phyloP scores from a whole-genome alignment of 2,888 invertebrate genomes.

The Helleia helle region DNA sequence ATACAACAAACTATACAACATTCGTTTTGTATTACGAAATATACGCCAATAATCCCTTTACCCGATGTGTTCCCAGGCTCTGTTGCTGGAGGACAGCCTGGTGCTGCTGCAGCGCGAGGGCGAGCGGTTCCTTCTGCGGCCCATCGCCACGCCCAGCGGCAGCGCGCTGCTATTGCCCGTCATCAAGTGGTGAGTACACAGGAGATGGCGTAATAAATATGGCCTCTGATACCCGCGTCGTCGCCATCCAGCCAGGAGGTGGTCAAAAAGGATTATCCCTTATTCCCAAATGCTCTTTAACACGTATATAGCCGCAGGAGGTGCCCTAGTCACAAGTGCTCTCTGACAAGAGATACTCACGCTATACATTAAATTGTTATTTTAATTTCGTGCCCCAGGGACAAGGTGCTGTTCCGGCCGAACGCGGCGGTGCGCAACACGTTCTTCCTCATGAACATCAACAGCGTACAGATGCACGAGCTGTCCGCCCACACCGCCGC shows the following conservation, averaged over 20 bases:
- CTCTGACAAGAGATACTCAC: too few species aligned
- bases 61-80: slow-evolving; percentile 39
- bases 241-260: too few species aligned
- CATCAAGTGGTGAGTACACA: slow-evolving; percentile 52
- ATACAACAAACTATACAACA: too few species aligned
- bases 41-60: background rate
- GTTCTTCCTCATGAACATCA: slow-evolving; percentile 69
- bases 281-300: too few species aligned
- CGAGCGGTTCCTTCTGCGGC: slow-evolving; percentile 54
- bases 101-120: slow-evolving; percentile 61
- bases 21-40: too few species aligned
- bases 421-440: slow-evolving; percentile 65
- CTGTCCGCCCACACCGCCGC: slow-evolving; percentile 49
- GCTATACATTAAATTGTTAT: too few species aligned
- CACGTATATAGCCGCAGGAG: too few species aligned
- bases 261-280: too few species aligned
- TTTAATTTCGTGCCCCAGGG: slow-evolving; percentile 36
- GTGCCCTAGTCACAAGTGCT: too few species aligned
- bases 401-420: slow-evolving; percentile 59
- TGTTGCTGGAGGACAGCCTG: slow-evolving; percentile 55
- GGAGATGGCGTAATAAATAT: too few species aligned
- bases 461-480: slow-evolving; percentile 65
- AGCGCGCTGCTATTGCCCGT: slow-evolving; percentile 51
- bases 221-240: too few species aligned
- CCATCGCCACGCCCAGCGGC: slow-evolving; percentile 46